These are phyloP conservation scores for Chloroceryle amazona DNA, from an alignment of 2,797 vertebrate genomes.

Conservation along the genomic window DNA sequence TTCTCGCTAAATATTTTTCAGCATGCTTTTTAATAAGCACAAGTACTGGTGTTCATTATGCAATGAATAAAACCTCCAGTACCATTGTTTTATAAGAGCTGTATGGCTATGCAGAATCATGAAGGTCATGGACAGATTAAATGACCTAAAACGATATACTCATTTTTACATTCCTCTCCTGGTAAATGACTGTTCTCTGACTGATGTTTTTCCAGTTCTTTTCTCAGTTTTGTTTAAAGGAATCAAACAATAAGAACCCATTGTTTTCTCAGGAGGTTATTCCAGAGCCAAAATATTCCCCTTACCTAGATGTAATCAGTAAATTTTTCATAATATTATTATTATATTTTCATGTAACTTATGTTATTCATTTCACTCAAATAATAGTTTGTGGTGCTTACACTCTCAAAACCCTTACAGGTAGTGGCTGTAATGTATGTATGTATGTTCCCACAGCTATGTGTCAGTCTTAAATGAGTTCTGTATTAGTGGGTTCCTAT, in stretches of 20 bases:
- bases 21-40: not conserved
- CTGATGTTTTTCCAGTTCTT: slow-evolving; percentile 14
- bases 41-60: not conserved
- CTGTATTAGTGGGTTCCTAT: not conserved
- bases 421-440: not conserved
- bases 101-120: slow-evolving; percentile 7
- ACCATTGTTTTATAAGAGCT: slow-evolving; percentile 6
- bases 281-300: slow-evolving; percentile 26
- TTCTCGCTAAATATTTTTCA: not conserved
- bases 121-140: slow-evolving; percentile 9
- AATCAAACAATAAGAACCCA: slow-evolving; percentile 14
- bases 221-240: slow-evolving; percentile 38
- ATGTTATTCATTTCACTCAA: not conserved
- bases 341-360: not conserved
- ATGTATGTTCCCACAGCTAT: not conserved
- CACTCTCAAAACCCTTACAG: not conserved
- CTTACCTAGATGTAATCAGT: not conserved
- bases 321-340: not conserved
- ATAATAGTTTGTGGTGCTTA: not conserved
- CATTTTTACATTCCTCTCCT: slow-evolving; percentile 26
- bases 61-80: not conserved
- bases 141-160: slow-evolving; percentile 4
- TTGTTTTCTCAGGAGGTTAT: slow-evolving; percentile 45
- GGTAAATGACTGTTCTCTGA: slow-evolving; percentile 14
- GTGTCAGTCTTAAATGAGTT: not conserved